phyloP scores from a whole-genome alignment of 2,797 vertebrate species.

The Myiotriccus ornatus region DNA sequence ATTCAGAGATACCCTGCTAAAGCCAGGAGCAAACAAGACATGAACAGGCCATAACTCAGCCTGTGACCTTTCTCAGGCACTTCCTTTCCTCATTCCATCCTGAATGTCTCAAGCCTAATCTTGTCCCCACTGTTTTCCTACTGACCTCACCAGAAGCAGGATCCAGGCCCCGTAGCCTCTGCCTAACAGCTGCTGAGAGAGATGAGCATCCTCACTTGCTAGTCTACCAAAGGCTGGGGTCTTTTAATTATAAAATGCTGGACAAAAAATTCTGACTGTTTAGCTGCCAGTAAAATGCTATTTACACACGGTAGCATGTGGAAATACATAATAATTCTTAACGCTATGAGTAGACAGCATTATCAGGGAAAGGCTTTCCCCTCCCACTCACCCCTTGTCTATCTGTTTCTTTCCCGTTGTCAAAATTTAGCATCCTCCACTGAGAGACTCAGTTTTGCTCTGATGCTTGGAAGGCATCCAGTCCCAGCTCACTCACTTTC shows the following conservation, averaged over 20 bases:
- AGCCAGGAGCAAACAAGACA: constrained; percentile 15
- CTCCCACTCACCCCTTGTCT: constrained; percentile 37
- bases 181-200: neutral
- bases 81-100: neutral
- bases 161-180: neutral
- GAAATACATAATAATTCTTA: constrained; percentile 13
- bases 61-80: neutral
- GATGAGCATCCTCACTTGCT: neutral
- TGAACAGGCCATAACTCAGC: neutral
- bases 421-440: constrained; percentile 64
- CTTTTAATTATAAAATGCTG: neutral
- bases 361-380: constrained; percentile 23
- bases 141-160: neutral
- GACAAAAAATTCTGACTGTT: neutral
- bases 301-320: neutral
- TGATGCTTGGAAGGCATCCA: constrained; percentile 68
- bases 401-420: constrained; percentile 46
- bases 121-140: neutral
- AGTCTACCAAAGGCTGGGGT: neutral
- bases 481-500: constrained; percentile 21
- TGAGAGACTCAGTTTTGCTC: constrained; percentile 53
- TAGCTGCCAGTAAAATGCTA: neutral
- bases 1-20: constrained; percentile 14
- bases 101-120: neutral
- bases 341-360: neutral